Evolutionary conservation across 1,140 invertebrate genomes (phyloP).

Genomic region (Bombus ignitus): DNA sequence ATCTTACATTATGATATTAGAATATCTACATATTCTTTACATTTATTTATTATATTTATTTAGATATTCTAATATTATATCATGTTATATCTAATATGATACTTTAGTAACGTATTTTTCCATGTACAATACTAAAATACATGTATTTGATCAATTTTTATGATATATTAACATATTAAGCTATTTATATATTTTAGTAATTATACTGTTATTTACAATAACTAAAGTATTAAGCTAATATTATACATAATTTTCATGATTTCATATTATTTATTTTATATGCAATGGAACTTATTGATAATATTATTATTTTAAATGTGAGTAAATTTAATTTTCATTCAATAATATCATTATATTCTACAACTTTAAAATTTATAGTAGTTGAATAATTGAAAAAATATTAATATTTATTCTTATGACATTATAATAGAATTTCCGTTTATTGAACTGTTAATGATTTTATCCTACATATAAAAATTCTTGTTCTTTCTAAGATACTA

Average conservation of each 20-base stretch:
- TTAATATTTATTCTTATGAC: background rate
- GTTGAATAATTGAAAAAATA: background rate
- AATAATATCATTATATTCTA: background rate
- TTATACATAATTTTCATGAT: background rate
- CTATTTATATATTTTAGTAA: slow-evolving; percentile 1
- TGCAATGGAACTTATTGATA: background rate
- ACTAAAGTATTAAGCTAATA: background rate
- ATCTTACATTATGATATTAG: too few relatives aligned
- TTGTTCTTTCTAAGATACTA: background rate
- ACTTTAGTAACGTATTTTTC: background rate
- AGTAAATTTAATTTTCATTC: background rate
- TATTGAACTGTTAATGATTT: background rate
- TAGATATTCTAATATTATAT: too few relatives aligned
- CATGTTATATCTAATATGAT: background rate
- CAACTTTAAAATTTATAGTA: background rate
- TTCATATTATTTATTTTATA: background rate
- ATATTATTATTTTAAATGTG: background rate
- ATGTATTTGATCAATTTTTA: background rate
- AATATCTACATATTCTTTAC: too few relatives aligned
- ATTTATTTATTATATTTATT: too few relatives aligned
- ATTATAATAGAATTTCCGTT: background rate
- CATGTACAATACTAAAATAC: background rate
- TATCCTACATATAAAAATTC: background rate
- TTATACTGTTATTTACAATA: background rate
- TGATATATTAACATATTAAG: background rate